phyloP scores from a whole-genome alignment of 2,797 vertebrate genomes.

The Arnoldichthys spilopterus region DNA sequence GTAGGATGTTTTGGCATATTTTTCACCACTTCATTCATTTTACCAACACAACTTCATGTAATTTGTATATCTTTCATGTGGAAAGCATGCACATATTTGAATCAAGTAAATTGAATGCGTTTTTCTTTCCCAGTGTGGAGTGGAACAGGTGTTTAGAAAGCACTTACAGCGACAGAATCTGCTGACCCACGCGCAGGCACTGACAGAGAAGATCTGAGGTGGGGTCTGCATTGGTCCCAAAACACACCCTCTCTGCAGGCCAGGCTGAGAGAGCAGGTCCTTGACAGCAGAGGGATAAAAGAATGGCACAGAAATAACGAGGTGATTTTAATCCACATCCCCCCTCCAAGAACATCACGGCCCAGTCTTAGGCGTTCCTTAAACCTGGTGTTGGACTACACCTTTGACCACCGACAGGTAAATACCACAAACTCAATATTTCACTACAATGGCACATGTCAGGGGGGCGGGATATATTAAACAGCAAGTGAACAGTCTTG shows the following conservation, averaged over 20 bases:
- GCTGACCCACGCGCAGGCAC: constrained; percentile 75
- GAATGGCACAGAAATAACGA: constrained; percentile 13
- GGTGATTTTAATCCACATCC: background rate
- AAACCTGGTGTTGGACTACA: too few relatives aligned
- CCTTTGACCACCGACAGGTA: too few relatives aligned
- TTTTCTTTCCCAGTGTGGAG: background rate
- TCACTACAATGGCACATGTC: too few relatives aligned
- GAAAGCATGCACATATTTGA: background rate
- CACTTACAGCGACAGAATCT: constrained; percentile 73
- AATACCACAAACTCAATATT: too few relatives aligned
- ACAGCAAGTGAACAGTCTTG: too few relatives aligned
- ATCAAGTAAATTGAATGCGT: background rate
- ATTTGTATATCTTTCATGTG: background rate
- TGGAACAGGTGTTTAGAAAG: constrained; percentile 46
- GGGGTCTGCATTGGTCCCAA: constrained; percentile 69
- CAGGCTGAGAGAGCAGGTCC: constrained; percentile 54
- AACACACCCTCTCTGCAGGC: constrained; percentile 58
- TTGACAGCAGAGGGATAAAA: constrained; percentile 35
- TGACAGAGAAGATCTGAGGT: constrained; percentile 71
- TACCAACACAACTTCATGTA: too few relatives aligned
- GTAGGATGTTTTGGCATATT: too few relatives aligned
- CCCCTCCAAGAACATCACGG: background rate
- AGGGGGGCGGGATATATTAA: too few relatives aligned
- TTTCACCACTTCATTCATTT: too few relatives aligned
- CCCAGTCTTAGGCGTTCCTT: too few relatives aligned